A percentile compares a stretch with the other conserved stretches of the same genome.
These are phyloP conservation scores for Hecatera dysodea DNA, from an alignment of 2,888 invertebrate genomes.

Conservation along the genomic window DNA sequence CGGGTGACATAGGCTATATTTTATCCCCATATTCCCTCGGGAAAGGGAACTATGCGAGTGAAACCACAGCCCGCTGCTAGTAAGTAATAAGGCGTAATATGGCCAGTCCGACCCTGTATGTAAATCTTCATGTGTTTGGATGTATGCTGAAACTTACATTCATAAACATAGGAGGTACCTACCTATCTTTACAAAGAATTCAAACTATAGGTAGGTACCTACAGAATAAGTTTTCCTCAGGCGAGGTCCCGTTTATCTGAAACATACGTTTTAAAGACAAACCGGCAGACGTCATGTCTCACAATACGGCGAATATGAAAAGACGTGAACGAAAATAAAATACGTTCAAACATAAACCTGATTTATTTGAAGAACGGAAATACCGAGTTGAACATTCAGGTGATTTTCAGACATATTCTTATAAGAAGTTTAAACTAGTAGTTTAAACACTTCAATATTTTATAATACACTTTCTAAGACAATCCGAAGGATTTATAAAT, in stretches of 20 bases:
- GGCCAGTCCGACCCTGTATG: no score
- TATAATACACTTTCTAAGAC: not conserved
- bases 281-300: slow-evolving; percentile 14
- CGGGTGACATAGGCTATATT: no score
- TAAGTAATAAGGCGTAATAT: no score
- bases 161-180: no score
- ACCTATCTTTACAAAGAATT: not conserved
- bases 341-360: slow-evolving; percentile 24
- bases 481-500: not conserved
- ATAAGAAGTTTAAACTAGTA: not conserved
- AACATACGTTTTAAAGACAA: not conserved
- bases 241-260: not conserved
- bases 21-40: no score
- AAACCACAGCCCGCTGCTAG: no score
- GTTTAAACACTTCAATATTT: not conserved
- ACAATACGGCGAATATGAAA: slow-evolving; percentile 10
- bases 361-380: slow-evolving; percentile 28
- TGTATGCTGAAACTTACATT: no score
- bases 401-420: slow-evolving; percentile 8
- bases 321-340: slow-evolving; percentile 23
- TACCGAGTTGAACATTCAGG: not conserved
- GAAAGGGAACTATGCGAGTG: no score
- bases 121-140: no score
- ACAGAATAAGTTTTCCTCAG: not conserved
- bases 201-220: not conserved